A percentile compares a stretch with the other conserved stretches of the same genome.
phyloP scores from a whole-genome alignment of 2,797 vertebrate species.

The Dallia pectoralis region DNA sequence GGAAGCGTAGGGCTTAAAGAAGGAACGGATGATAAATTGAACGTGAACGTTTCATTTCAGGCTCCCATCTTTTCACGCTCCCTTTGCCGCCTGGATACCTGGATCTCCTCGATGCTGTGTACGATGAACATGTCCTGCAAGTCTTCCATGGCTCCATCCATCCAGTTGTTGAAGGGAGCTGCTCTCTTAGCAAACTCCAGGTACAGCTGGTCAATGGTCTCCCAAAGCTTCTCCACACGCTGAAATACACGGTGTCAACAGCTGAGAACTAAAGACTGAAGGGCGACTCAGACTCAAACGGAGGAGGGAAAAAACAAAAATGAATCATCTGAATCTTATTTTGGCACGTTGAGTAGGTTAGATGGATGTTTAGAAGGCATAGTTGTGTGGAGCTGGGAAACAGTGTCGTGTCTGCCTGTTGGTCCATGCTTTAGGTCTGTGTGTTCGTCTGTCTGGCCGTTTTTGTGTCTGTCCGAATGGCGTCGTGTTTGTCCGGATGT shows the following conservation, averaged over 20 bases:
- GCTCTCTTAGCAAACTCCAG: conserved; percentile 89
- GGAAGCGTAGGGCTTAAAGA: background rate
- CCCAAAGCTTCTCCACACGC: conserved; percentile 90
- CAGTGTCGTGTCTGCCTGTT: background rate
- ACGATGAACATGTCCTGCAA: conserved; percentile 93
- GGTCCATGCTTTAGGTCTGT: too few relatives aligned
- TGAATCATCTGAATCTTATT: background rate
- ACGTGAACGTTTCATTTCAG: background rate
- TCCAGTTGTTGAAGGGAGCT: conserved; percentile 92
- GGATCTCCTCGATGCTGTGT: conserved; percentile 90
- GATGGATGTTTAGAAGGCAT: background rate
- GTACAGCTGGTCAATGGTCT: conserved; percentile 90
- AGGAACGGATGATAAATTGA: background rate
- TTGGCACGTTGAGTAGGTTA: background rate
- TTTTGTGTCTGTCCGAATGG: too few relatives aligned
- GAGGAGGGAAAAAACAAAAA: background rate
- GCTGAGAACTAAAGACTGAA: background rate
- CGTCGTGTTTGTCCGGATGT: too few relatives aligned
- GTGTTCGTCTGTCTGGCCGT: too few relatives aligned
- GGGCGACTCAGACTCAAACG: background rate
- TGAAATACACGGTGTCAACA: conserved; percentile 41
- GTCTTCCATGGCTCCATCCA: conserved; percentile 90
- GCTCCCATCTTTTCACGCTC: background rate
- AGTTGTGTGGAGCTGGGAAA: background rate
- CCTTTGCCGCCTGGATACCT: conserved; percentile 71